Evolutionary conservation across 64 coral and sea anemone species (phyloP).

Genomic region (Montipora capricornis): DNA sequence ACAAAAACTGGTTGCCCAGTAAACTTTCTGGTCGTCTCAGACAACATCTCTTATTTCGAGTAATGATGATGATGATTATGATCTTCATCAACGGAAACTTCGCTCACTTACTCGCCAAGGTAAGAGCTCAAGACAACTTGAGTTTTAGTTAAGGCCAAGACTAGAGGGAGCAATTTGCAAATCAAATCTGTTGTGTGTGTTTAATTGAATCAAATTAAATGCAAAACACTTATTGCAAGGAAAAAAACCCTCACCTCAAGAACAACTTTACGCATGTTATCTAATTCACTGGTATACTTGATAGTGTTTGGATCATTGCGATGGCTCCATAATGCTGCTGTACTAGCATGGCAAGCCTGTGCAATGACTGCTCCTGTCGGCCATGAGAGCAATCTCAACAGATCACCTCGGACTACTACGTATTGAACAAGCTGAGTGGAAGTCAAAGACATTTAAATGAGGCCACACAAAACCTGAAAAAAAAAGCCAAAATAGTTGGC

Average conservation of each 20-base stretch:
- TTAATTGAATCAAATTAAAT: too few species aligned
- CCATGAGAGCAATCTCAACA: slow-evolving; percentile 76
- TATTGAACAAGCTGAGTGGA: slow-evolving; percentile 86
- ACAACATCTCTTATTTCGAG: too few species aligned
- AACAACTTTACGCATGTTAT: slow-evolving; percentile 95
- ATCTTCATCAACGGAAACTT: too few species aligned
- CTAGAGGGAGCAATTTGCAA: neutral
- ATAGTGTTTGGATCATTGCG: slow-evolving; percentile 81
- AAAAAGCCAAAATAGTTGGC: neutral
- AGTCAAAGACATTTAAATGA: slow-evolving; percentile 5
- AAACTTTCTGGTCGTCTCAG: too few species aligned
- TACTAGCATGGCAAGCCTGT: slow-evolving; percentile 96
- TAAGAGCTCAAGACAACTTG: too few species aligned
- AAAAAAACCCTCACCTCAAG: slow-evolving; percentile 70
- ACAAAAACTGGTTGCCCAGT: too few species aligned
- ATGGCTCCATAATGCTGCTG: slow-evolving; percentile 78
- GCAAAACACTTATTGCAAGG: neutral
- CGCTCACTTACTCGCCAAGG: too few species aligned
- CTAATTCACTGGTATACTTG: slow-evolving; percentile 82
- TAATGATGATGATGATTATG: too few species aligned
- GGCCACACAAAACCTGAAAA: neutral
- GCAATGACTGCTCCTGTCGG: slow-evolving; percentile 92
- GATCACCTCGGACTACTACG: slow-evolving; percentile 86
- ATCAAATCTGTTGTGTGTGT: neutral
- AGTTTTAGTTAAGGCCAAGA: too few species aligned